phyloP scores from a whole-genome alignment of 2,888 invertebrate genomes.

The Masnerella sp. region DNA sequence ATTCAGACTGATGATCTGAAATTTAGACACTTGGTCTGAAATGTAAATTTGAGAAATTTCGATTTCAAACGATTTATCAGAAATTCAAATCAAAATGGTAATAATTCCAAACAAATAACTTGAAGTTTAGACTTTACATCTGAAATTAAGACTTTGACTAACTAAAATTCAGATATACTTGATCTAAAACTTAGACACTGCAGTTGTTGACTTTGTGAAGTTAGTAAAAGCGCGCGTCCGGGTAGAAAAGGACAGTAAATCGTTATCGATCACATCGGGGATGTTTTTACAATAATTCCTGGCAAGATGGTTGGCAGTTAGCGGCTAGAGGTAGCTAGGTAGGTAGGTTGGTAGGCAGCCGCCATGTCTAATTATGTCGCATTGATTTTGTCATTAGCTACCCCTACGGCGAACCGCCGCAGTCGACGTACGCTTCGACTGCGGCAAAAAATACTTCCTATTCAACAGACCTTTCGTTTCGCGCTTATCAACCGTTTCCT shows the following conservation, averaged over 20 bases:
- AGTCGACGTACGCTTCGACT: slow-evolving; percentile 62
- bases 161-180: too few relatives aligned
- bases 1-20: too few relatives aligned
- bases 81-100: too few relatives aligned
- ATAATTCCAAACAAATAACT: too few relatives aligned
- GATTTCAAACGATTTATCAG: too few relatives aligned
- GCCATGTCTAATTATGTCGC: slow-evolving; percentile 75
- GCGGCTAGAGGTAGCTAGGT: slow-evolving; percentile 56
- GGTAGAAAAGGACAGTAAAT: slow-evolving; percentile 60
- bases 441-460: slow-evolving; percentile 68
- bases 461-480: slow-evolving; percentile 41
- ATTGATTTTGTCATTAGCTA: slow-evolving; percentile 77
- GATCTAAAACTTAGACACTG: too few relatives aligned
- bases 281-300: slow-evolving; percentile 75
- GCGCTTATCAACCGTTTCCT: slow-evolving; percentile 35
- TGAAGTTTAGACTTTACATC: too few relatives aligned
- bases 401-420: slow-evolving; percentile 67
- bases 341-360: slow-evolving; percentile 59
- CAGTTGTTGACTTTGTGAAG: too few relatives aligned
- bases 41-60: too few relatives aligned
- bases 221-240: slow-evolving; percentile 50
- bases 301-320: slow-evolving; percentile 54
- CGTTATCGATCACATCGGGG: slow-evolving; percentile 72
- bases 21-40: too few relatives aligned
- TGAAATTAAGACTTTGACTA: too few relatives aligned